Base-by-base conservation (phyloP, 2,797 vertebrate genomes). In the Paramormyrops hopkinsi region DNA sequence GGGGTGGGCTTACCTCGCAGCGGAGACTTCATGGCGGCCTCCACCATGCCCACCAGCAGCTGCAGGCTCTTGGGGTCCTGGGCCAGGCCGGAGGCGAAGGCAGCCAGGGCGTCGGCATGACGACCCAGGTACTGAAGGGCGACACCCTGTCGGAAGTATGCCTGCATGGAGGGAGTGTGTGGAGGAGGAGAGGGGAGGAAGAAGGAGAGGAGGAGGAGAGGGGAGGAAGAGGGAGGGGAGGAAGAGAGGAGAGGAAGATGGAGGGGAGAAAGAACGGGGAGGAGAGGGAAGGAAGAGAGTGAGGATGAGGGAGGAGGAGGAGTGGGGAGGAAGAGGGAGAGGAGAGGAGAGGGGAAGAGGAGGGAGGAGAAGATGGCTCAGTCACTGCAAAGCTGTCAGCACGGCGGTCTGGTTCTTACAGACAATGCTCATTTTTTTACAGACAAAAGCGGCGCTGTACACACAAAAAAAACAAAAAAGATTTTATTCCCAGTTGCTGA, bases 111-210 rank as follows among this genome's bases (percentile, higher is more conserved):
- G 88, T 99, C 98, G 90, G 98, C 99, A 96, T 99, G 98, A 90
- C 99, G 98, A 89, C 99, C 99, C 62, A 99, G 97, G 93, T 99
- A 99, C 97, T 99, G 99, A 94, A 99, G 98, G 97, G 99, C 99
- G 96, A 99, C 98, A 95, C 99, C 99, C 98, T 99, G 98, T 96
- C 98, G 97, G 98, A 99, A 99, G 97, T 99, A 99, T 96, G 98
- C 98, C 99, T 99, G 94, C 0, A 92, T 93, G 89, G 82, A 54
- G 87, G 73, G n/a, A 50, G 2, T 90, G 88, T 88, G 87, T 50
- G 6, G 87, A 41, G 3, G 54, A 46, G 46, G 29, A 89, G 37
- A 88, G 12, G 14, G 9, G 62, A 29, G 62, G 56, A 25, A 41
- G 2, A 91, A 25, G 41, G 2, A 91, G 65, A 3, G 53, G 54